Evolutionary conservation across 2,888 invertebrate genomes (phyloP).

Genomic region (Drosophila histrio): DNA sequence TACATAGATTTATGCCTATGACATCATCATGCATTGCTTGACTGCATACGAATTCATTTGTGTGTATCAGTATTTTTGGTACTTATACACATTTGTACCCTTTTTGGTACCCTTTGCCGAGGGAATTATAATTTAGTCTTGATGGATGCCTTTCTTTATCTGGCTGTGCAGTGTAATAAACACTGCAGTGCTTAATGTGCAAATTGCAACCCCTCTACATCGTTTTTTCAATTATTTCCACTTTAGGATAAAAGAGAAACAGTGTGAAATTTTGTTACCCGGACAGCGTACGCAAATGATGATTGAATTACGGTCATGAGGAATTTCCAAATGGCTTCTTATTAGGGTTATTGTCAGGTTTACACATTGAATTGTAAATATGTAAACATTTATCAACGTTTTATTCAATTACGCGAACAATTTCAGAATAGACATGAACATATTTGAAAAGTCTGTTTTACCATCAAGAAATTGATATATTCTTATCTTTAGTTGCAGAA

Average conservation of each 20-base stretch:
- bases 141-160: not conserved
- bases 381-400: not conserved
- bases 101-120: not conserved
- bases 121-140: not conserved
- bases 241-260: constrained; percentile 2
- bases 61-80: not conserved
- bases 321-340: constrained; percentile 2
- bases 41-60: constrained; percentile 4
- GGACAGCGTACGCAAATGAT: not conserved
- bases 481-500: not conserved
- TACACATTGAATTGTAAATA: not conserved
- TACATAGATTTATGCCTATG: constrained; percentile 2
- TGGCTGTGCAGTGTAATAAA: constrained; percentile 10
- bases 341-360: not conserved
- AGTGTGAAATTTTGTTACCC: not conserved
- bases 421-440: not conserved
- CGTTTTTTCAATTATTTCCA: constrained; percentile 6
- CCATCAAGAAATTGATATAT: not conserved
- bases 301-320: not conserved
- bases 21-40: constrained; percentile 10
- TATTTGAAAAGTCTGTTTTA: not conserved
- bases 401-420: not conserved
- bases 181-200: constrained; percentile 2
- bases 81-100: not conserved
- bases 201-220: constrained; percentile 8